Evolutionary conservation across 2,797 vertebrate genomes (phyloP).

Genomic region (Acestrorhynchus altus): DNA sequence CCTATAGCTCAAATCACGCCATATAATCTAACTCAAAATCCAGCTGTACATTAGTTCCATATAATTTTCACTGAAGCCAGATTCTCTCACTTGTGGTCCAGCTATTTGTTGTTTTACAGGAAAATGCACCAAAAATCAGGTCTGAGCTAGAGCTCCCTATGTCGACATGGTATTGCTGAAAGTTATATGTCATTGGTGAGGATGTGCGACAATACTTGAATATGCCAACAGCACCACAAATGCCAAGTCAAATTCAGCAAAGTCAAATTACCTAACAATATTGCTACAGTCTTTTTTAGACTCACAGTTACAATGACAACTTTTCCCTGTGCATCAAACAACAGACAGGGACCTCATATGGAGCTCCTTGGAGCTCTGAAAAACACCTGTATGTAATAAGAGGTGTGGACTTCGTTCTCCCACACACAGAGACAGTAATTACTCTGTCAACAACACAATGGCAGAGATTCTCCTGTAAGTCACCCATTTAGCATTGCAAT

Average conservation of each 20-base stretch:
- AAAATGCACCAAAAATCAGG: neutral
- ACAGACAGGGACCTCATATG: neutral
- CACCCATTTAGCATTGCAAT: slow-evolving; percentile 63
- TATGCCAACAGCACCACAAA: neutral
- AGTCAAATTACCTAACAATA: neutral
- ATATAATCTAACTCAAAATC: neutral
- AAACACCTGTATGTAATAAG: slow-evolving; percentile 56
- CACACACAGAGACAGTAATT: slow-evolving; percentile 58
- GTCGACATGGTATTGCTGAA: neutral
- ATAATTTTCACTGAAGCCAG: neutral
- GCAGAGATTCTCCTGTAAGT: slow-evolving; percentile 67
- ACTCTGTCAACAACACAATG: slow-evolving; percentile 66
- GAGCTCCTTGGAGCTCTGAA: slow-evolving; percentile 18
- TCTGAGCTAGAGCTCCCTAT: neutral
- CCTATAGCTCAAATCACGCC: neutral
- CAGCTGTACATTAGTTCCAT: neutral
- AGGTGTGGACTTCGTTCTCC: slow-evolving; percentile 58
- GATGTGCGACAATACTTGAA: neutral
- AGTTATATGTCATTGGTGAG: neutral
- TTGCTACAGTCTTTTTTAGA: neutral
- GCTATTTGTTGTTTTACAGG: neutral
- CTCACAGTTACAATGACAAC: slow-evolving; percentile 6
- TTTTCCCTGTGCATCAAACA: neutral
- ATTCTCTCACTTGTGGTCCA: neutral
- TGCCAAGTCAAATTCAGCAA: neutral